Percentiles rank a stretch among this genome's conserved stretches.
These are phyloP conservation scores for Trinorchestia longiramus DNA, from an alignment of 1,140 invertebrate genomes.

Conservation along the genomic window DNA sequence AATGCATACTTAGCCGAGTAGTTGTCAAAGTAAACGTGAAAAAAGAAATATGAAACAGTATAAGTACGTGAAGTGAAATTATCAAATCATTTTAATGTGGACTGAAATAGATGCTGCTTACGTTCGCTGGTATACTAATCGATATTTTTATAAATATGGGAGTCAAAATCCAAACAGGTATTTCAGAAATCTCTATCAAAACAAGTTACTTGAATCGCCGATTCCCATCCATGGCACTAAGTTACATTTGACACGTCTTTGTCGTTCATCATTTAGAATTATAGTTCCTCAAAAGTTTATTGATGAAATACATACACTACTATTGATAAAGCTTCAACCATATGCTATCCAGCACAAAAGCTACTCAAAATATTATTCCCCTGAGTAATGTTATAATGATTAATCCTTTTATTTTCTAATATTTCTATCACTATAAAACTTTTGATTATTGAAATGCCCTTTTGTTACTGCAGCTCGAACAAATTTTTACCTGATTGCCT, in stretches of 20 bases:
- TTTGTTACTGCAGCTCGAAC: not conserved
- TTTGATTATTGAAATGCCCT: too few species aligned
- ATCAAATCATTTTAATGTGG: not conserved
- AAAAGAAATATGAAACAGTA: not conserved
- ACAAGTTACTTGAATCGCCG: not conserved
- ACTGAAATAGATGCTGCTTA: too few species aligned
- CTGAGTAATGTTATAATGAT: too few species aligned
- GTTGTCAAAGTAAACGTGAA: not conserved
- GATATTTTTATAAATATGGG: too few species aligned
- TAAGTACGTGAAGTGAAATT: not conserved
- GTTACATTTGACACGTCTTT: not conserved
- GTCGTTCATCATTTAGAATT: not conserved
- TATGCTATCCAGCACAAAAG: too few species aligned
- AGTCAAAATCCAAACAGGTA: not conserved
- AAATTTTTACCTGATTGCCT: slow-evolving; percentile 73
- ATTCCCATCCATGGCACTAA: not conserved
- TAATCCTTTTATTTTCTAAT: too few species aligned
- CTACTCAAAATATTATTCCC: too few species aligned
- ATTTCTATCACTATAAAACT: too few species aligned
- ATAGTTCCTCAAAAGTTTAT: too few species aligned
- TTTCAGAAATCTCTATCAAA: not conserved
- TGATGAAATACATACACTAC: too few species aligned
- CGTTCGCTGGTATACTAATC: too few species aligned
- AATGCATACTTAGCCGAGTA: not conserved
- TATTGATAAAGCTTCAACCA: too few species aligned